phyloP scores from a whole-genome alignment of 2,113 vertebrate species.

The Caracal caracal region DNA sequence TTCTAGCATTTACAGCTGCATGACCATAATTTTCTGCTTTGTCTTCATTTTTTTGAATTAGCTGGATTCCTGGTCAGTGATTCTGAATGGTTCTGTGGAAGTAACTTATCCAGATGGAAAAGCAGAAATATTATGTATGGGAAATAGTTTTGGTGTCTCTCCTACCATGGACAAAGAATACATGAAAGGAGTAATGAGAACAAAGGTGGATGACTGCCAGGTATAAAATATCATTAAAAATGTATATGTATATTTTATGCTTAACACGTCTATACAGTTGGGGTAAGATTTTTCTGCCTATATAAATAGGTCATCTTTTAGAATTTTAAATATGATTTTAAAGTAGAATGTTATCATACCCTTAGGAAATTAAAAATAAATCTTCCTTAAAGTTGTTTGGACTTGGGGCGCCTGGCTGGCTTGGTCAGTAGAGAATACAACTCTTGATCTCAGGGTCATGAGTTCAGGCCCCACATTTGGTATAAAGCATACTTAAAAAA shows the following conservation, averaged over 20 bases:
- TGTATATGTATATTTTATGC: neutral
- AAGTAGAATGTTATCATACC: neutral
- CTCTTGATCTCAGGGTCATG: neutral
- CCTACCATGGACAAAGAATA: constrained; percentile 98
- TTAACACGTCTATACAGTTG: neutral
- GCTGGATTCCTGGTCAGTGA: constrained; percentile 99
- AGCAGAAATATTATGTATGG: constrained; percentile 98
- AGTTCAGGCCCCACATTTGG: neutral
- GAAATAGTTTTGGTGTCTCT: constrained; percentile 98
- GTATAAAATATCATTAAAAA: constrained; percentile 81
- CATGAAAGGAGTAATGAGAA: constrained; percentile 99
- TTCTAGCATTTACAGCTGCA: neutral
- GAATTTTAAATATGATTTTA: constrained; percentile 17
- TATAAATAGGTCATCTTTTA: neutral
- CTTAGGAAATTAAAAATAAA: constrained; percentile 7
- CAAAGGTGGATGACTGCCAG: constrained; percentile 99
- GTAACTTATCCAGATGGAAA: constrained; percentile 95
- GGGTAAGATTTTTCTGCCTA: neutral
- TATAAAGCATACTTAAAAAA: neutral
- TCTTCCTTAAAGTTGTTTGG: neutral
- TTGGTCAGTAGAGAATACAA: neutral
- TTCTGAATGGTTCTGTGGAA: constrained; percentile 98
- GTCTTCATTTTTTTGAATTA: constrained; percentile 70
- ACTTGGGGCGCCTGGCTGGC: neutral
- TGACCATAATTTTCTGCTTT: neutral